phyloP scores from a whole-genome alignment of 2,797 vertebrate species.

The Mus caroli region DNA sequence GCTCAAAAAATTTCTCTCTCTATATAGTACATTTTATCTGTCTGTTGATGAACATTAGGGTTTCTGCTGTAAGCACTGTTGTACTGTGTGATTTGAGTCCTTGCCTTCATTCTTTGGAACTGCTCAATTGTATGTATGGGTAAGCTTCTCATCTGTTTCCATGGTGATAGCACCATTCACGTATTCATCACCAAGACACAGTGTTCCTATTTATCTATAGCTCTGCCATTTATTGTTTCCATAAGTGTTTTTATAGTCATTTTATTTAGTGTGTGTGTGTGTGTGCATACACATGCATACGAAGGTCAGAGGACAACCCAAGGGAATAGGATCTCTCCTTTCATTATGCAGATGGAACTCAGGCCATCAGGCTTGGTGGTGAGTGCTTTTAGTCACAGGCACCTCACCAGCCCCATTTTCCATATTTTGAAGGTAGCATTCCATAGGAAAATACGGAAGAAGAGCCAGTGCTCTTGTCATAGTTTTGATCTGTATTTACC shows the following conservation, averaged over 20 bases:
- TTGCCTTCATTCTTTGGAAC: slow-evolving; percentile 2
- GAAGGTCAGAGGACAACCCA: not conserved
- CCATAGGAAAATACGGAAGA: not conserved
- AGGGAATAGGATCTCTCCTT: not conserved
- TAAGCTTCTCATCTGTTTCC: not conserved
- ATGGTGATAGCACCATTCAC: not conserved
- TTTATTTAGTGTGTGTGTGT: not conserved
- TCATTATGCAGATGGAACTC: not conserved
- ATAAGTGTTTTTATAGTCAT: not conserved
- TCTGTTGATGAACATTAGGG: not conserved
- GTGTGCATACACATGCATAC: not conserved
- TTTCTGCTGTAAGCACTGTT: not conserved
- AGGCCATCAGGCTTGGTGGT: not conserved
- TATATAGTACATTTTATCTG: not conserved
- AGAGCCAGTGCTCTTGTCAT: not conserved
- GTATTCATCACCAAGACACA: not conserved
- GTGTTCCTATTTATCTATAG: not conserved
- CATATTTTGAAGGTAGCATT: not conserved
- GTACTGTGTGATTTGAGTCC: not conserved
- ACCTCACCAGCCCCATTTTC: not conserved
- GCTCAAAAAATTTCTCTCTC: not conserved
- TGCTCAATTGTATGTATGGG: not conserved
- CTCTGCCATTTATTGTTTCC: not conserved
- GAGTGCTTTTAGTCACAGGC: not conserved
- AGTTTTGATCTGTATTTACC: slow-evolving; percentile 28